Evolutionary conservation across 1,140 invertebrate genomes (phyloP).

Genomic region (Nomia melanderi): DNA sequence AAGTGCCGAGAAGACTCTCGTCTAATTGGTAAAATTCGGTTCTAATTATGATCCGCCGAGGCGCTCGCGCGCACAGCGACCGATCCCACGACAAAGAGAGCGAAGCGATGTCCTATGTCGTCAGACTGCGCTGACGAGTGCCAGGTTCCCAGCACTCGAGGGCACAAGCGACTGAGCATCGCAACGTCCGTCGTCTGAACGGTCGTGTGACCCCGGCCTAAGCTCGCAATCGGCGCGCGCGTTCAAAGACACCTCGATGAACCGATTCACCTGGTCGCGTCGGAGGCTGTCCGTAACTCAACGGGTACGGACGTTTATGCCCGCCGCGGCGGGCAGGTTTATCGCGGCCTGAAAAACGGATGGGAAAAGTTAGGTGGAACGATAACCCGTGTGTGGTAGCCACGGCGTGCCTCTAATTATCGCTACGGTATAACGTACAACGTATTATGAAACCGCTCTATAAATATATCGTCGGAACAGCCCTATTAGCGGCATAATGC

Average conservation of each 20-base stretch:
- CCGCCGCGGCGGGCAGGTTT: not conserved
- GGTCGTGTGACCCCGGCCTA: too few relatives aligned
- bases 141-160: too few relatives aligned
- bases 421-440: conserved; percentile 13
- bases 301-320: not conserved
- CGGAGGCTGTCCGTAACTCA: not conserved
- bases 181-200: too few relatives aligned
- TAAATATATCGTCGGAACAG: conserved; percentile 43
- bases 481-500: conserved; percentile 45
- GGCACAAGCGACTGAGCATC: too few relatives aligned
- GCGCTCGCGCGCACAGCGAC: too few relatives aligned
- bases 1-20: too few relatives aligned
- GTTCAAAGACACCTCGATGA: conserved; percentile 6
- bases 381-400: not conserved
- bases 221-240: not conserved
- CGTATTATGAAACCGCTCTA: conserved; percentile 38
- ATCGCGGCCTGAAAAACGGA: conserved; percentile 15
- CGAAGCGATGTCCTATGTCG: too few relatives aligned
- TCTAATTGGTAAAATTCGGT: too few relatives aligned
- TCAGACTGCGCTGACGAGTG: too few relatives aligned
- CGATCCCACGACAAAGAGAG: too few relatives aligned
- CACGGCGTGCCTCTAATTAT: conserved; percentile 25
- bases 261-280: not conserved
- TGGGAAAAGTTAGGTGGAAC: conserved; percentile 14
- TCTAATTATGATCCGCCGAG: too few relatives aligned